Conservation (phyloP, 37 sponge, comb jelly and placozoan species). For the Theonella swinhoei region DNA sequence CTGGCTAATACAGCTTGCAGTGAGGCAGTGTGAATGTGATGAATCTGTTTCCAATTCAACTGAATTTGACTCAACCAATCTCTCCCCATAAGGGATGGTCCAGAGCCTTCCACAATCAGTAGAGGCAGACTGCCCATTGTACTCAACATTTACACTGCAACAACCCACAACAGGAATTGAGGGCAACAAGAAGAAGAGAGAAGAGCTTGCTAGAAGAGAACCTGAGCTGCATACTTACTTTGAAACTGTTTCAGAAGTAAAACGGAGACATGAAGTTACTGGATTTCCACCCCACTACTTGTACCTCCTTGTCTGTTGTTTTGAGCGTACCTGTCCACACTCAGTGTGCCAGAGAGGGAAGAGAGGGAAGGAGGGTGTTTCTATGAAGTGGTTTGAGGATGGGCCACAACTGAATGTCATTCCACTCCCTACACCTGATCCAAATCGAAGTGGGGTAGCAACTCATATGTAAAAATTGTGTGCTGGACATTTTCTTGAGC, state of each 20-base stretch:
- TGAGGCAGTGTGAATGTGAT: too few relatives aligned
- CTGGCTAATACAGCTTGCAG: too few relatives aligned
- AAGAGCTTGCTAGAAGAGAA: constrained; percentile 14
- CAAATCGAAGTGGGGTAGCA: constrained; percentile 20
- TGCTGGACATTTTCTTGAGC: not conserved
- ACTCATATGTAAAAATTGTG: not conserved
- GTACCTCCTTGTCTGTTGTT: constrained; percentile 26
- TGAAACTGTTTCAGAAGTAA: constrained; percentile 11
- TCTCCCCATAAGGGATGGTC: too few relatives aligned
- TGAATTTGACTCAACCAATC: too few relatives aligned
- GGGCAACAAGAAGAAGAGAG: not conserved
- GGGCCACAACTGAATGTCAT: constrained; percentile 16
- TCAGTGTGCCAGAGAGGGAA: constrained; percentile 39
- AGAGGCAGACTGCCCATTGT: too few relatives aligned
- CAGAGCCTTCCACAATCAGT: too few relatives aligned
- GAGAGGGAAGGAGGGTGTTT: not conserved
- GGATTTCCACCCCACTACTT: constrained; percentile 13
- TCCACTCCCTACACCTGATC: constrained; percentile 41
- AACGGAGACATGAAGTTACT: not conserved
- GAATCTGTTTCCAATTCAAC: too few relatives aligned
- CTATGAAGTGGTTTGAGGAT: constrained; percentile 24
- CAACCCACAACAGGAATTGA: too few relatives aligned
- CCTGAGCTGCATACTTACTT: constrained; percentile 25
- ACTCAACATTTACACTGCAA: too few relatives aligned
- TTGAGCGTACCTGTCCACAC: constrained; percentile 10